Evolutionary conservation across 2,888 invertebrate genomes (phyloP), one percentile per base, ranked within the genome.

Genomic region (Cataglyphis livida): DNA sequence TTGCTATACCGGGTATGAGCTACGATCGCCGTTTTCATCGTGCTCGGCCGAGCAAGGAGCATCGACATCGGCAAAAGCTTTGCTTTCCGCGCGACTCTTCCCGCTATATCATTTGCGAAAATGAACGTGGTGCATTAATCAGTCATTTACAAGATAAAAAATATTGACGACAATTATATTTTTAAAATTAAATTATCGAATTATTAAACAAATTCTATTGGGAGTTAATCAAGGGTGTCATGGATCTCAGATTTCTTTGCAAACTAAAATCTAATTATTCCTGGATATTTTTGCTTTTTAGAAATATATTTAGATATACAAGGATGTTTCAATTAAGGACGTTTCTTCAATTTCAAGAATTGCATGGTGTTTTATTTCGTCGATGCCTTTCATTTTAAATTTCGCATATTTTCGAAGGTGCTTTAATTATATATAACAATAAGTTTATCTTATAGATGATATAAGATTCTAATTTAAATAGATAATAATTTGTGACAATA

Each of bases 51-150:
- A 76, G 41, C 76, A 65, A 54, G 66, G 54, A 76, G 28, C 76
- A 66, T 76, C 76, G 66, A 76, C 76, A 76, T 57, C 66, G 35
- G 25, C 25, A 15, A 66, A 76, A 76, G 7, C 75, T 75, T 64
- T 15, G 12, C 25, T 75, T 38, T n/a, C 28, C 35, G 15, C 18
- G 25, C 18, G 38, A 15, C 21, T 35, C 25, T 65, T 65, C 25
- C 65, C 18, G 25, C n/a, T n/a, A 28, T n/a, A 71, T n/a, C 28
- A 62, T 15, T 25, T n/a, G n/a, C 54, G 65, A 65, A 76, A 65
- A 76, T 65, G 6, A 12, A 32, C n/a, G 18, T 18, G 15, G 3
- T 15, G 18, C 15, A 12, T n/a, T 25, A 25, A 25, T 28, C 25
- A 21, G 6, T 28, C n/a, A 38, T 25, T 54, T 25, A 35, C 15